Conservation (phyloP, 2,888 invertebrate species). For the Heliconius charithonia region DNA sequence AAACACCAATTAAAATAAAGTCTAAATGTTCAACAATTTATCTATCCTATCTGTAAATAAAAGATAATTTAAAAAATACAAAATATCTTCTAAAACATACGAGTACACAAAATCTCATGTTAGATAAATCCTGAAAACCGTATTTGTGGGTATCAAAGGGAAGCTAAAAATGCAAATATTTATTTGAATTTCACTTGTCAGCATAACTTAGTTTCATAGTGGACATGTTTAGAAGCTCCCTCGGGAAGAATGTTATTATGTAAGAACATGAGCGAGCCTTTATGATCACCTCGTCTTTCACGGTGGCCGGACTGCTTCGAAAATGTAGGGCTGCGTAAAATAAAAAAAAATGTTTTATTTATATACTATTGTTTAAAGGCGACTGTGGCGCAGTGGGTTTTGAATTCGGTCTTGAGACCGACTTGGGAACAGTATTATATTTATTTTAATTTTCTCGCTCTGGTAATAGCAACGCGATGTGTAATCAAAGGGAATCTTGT, state of each 20-base stretch:
- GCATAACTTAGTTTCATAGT: constrained; percentile 45
- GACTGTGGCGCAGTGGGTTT: too few species aligned
- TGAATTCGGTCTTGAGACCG: too few species aligned
- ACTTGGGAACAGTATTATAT: too few species aligned
- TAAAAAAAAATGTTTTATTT: too few species aligned
- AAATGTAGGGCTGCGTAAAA: constrained; percentile 62
- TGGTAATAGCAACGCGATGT: too few species aligned
- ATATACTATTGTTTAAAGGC: too few species aligned
- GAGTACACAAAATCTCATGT: neutral
- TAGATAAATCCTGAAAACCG: constrained; percentile 14
- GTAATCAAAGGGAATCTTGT: too few species aligned
- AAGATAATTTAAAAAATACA: neutral
- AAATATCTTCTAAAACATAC: neutral
- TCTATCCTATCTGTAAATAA: neutral
- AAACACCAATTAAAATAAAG: too few species aligned
- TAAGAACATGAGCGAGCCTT: constrained; percentile 82
- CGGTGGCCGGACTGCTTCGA: constrained; percentile 71
- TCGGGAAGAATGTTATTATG: constrained; percentile 79
- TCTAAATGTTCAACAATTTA: too few species aligned
- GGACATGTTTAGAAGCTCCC: constrained; percentile 39
- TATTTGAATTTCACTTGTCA: constrained; percentile 39
- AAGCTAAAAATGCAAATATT: constrained; percentile 39
- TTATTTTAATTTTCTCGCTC: too few species aligned
- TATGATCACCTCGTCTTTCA: constrained; percentile 82
- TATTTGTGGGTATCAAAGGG: constrained; percentile 28